A percentile compares a stretch with the other conserved stretches of the same genome.
phyloP scores from a whole-genome alignment of 2,113 vertebrate species.

The Cranoglanis bouderius region DNA sequence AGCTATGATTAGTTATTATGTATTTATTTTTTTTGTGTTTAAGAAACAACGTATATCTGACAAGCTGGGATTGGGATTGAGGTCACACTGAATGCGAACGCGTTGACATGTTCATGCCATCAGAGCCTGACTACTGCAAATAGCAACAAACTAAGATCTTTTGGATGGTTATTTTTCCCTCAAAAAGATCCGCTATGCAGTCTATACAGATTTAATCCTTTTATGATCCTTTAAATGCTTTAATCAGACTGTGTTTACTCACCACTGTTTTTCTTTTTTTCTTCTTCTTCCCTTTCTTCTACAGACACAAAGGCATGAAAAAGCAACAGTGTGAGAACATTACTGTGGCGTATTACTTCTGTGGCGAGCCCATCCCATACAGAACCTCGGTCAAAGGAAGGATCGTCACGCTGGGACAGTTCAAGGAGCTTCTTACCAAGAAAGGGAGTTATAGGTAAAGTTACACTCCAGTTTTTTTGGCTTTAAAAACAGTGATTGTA shows the following conservation, averaged over 20 bases:
- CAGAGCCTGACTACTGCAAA: neutral
- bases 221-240: constrained; percentile 3
- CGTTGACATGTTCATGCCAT: neutral
- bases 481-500: neutral
- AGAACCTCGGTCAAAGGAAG: constrained; percentile 83
- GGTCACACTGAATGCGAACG: neutral
- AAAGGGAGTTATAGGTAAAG: constrained; percentile 81
- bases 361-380: constrained; percentile 87
- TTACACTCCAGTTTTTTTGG: neutral
- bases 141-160: neutral
- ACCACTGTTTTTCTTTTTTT: neutral
- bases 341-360: constrained; percentile 87
- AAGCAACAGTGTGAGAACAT: constrained; percentile 77
- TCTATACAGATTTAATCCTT: neutral
- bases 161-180: neutral
- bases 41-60: neutral
- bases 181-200: neutral
- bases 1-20: neutral
- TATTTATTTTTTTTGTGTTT: neutral
- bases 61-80: neutral
- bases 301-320: constrained; percentile 78
- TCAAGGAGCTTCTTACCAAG: constrained; percentile 88
- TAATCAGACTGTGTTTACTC: neutral
- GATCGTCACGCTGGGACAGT: constrained; percentile 82
- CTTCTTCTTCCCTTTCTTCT: neutral